Evolutionary conservation across 2,888 invertebrate species (phyloP).

Genomic region (Kuschelorhynchus macadamiae): DNA sequence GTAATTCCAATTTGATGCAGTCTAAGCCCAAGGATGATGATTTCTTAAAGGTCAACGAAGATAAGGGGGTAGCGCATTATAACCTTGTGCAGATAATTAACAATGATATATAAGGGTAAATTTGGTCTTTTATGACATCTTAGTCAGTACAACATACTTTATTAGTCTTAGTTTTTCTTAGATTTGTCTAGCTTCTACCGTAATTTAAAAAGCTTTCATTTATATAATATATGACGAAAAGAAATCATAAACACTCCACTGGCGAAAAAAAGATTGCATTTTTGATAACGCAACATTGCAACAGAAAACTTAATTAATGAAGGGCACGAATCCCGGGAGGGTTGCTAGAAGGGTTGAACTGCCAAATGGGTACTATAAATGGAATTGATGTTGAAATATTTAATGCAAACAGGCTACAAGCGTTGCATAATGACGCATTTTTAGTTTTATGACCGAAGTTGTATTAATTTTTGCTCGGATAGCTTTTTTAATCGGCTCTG

Average conservation of each 20-base stretch:
- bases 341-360: constrained; percentile 16
- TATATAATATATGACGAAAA: too few species aligned
- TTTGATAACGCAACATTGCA: constrained; percentile 18
- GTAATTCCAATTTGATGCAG: too few species aligned
- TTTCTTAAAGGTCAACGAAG: too few species aligned
- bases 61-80: too few species aligned
- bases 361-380: constrained; percentile 27
- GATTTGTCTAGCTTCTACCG: too few species aligned
- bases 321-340: constrained; percentile 3
- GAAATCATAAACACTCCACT: constrained; percentile 3
- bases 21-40: too few species aligned
- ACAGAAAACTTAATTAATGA: constrained; percentile 32
- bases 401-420: constrained; percentile 19
- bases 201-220: too few species aligned
- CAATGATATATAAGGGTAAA: too few species aligned
- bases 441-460: constrained; percentile 26
- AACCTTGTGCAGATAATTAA: too few species aligned
- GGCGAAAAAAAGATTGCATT: constrained; percentile 10
- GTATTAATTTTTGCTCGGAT: constrained; percentile 24
- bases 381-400: constrained; percentile 39
- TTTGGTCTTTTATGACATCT: too few species aligned
- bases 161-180: too few species aligned
- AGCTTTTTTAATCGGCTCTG: constrained; percentile 21
- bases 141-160: too few species aligned
- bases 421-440: constrained; percentile 10